Evolutionary conservation across 2,113 vertebrate genomes (phyloP).

Genomic region (Misgurnus mizolepis): DNA sequence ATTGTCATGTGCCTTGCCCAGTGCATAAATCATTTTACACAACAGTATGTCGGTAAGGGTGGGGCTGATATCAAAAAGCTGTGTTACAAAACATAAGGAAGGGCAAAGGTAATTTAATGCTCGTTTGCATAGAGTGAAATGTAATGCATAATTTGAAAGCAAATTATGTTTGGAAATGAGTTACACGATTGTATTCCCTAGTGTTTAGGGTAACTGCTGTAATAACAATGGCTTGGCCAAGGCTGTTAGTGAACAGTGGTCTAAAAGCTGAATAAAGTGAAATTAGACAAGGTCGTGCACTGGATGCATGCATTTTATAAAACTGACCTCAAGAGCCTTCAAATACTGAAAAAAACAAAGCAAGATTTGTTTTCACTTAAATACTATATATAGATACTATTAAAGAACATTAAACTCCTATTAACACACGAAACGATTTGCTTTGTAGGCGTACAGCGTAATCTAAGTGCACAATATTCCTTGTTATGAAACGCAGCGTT

Average conservation of each 20-base stretch:
- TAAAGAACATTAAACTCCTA: background rate
- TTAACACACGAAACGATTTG: background rate
- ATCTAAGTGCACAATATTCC: constrained; percentile 7
- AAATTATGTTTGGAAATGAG: no score
- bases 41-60: background rate
- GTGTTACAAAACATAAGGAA: background rate
- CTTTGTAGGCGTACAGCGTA: background rate
- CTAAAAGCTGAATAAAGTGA: background rate
- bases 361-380: background rate
- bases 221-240: background rate
- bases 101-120: background rate
- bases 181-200: background rate
- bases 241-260: background rate
- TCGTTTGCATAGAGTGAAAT: background rate
- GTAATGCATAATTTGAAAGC: background rate
- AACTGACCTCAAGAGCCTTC: background rate
- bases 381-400: background rate
- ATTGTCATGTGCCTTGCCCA: background rate
- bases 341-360: background rate
- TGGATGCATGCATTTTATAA: background rate
- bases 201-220: background rate
- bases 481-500: constrained; percentile 74
- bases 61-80: background rate
- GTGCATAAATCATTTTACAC: background rate
- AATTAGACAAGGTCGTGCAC: background rate